phyloP scores from a whole-genome alignment of 2,888 invertebrate genomes.

The Clusia tigrina region DNA sequence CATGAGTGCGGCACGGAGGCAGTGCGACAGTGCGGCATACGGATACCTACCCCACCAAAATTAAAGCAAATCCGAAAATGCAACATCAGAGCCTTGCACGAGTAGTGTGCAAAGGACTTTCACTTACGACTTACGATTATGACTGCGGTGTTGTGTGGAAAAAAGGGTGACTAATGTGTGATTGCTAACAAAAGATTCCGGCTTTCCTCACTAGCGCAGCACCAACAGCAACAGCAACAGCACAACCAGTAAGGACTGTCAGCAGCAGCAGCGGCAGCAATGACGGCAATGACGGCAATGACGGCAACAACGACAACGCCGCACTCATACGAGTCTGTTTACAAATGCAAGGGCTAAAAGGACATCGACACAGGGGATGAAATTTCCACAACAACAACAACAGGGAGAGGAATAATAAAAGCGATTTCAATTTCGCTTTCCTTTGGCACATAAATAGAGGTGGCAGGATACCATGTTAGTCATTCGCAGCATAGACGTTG shows the following conservation, averaged over 20 bases:
- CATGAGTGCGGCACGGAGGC: too few species aligned
- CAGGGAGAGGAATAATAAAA: slow-evolving; percentile 32
- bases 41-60: slow-evolving; percentile 62
- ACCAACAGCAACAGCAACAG: slow-evolving; percentile 31
- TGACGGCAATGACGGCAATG: slow-evolving; percentile 23
- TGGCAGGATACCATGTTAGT: slow-evolving; percentile 59
- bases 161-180: slow-evolving; percentile 64
- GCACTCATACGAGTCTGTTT: slow-evolving; percentile 25
- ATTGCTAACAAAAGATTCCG: slow-evolving; percentile 60
- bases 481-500: slow-evolving; percentile 64
- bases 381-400: slow-evolving; percentile 42
- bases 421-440: slow-evolving; percentile 58
- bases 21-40: slow-evolving; percentile 6
- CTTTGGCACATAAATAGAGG: slow-evolving; percentile 62
- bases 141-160: slow-evolving; percentile 38
- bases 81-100: slow-evolving; percentile 34
- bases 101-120: slow-evolving; percentile 61
- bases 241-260: slow-evolving; percentile 7
- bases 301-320: slow-evolving; percentile 25
- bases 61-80: slow-evolving; percentile 43
- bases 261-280: slow-evolving; percentile 22
- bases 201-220: slow-evolving; percentile 38
- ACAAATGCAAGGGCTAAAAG: slow-evolving; percentile 51
- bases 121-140: slow-evolving; percentile 43
- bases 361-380: slow-evolving; percentile 60